Evolutionary conservation across 1,140 invertebrate genomes (phyloP), one percentile per base, ranked within the genome.

Genomic region (Calosoma granatense): DNA sequence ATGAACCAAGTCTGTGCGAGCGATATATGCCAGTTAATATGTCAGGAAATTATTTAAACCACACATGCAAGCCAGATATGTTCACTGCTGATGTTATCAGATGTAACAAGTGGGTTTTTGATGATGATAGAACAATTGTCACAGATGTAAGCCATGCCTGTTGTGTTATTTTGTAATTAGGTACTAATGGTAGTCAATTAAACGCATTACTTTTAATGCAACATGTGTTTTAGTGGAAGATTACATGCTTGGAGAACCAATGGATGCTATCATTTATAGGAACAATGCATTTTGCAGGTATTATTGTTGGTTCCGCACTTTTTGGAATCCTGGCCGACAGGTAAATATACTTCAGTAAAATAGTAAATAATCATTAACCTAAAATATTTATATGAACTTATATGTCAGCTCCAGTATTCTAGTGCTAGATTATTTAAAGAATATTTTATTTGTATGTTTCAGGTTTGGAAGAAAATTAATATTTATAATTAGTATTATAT

Each of bases 201-300:
- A n/a, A n/a, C n/a, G 43, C 17, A 43, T n/a, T 14, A 58, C 14
- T 53, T 11, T 22, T 15, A 11, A 53, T n/a, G 11, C 12, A 20
- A 20, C 19, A 12, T 41, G 17, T 26, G n/a, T 69, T 72, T 51
- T 59, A 80, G 72, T 81, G 79, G 75, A 67, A 74, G 0, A 65
- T 82, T n/a, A 78, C 76, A 12, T 82, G 80, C 60, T 64, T 70
- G 22, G 76, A 81, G 61, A 81, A 82, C 57, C 68, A 76, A 58
- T 84, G 83, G 81, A 81, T 81, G 60, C 65, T 83, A 41, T 78
- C 81, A 0, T 70, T 83, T 20, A 78, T 84, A 11, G 82, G 83
- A 3, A 79, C 80, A 0, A 66, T 77, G 17, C 82, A 83, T 65
- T 82, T 82, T 64, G 71, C 78, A 19, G 80, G 80, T 1, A 76